phyloP scores from a whole-genome alignment of 2,888 invertebrate species.

The Creontiades dilutus region DNA sequence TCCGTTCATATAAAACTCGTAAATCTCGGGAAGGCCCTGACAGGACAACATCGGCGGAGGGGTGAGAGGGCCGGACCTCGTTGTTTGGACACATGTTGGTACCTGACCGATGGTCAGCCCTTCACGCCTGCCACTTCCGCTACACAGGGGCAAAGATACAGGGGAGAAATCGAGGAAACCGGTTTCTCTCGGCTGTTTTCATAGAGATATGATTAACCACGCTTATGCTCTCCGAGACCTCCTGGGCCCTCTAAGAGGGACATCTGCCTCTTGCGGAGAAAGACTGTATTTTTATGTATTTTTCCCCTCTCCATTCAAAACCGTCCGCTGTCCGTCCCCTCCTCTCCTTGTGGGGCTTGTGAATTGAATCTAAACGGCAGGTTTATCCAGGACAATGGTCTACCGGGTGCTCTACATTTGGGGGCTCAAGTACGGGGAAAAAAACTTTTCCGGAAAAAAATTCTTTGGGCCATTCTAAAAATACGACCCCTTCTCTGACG shows the following conservation, averaged over 20 bases:
- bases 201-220: constrained; percentile 69
- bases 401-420: constrained; percentile 57
- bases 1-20: constrained; percentile 46
- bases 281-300: constrained; percentile 59
- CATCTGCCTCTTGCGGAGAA: not conserved
- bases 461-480: not conserved
- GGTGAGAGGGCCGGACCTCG: constrained; percentile 29
- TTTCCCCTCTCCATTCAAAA: constrained; percentile 28
- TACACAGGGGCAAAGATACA: too few species aligned
- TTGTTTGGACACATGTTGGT: constrained; percentile 63
- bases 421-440: constrained; percentile 19
- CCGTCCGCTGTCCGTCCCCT: constrained; percentile 6
- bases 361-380: constrained; percentile 62
- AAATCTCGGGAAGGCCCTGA: not conserved
- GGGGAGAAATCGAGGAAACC: not conserved
- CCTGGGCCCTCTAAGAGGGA: not conserved
- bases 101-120: constrained; percentile 61
- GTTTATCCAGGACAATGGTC: constrained; percentile 40
- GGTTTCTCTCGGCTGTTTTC: constrained; percentile 57
- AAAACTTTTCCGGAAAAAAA: not conserved
- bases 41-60: constrained; percentile 1
- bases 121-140: constrained; percentile 40
- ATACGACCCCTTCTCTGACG: not conserved
- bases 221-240: constrained; percentile 16
- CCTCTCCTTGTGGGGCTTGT: constrained; percentile 19